These are phyloP conservation scores for Agrotis segetum DNA, from an alignment of 2,888 invertebrate genomes.

Conservation along the genomic window DNA sequence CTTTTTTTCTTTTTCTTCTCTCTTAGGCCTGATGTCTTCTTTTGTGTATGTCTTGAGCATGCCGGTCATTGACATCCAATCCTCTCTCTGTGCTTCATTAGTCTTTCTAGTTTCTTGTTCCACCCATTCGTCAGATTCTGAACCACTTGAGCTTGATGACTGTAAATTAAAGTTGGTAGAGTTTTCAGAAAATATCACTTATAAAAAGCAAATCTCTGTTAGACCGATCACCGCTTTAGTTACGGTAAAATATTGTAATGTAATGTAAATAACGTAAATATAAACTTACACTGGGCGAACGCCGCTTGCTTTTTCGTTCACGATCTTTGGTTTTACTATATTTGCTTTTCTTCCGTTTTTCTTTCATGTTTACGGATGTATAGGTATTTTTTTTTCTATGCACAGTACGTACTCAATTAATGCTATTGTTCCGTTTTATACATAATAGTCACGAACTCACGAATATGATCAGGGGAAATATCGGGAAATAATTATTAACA, in stretches of 20 bases:
- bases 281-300: conserved; percentile 72
- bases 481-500: neutral
- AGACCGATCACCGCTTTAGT: neutral
- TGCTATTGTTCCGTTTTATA: neutral
- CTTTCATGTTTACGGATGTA: conserved; percentile 66
- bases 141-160: conserved; percentile 78
- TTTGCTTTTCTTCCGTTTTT: conserved; percentile 74
- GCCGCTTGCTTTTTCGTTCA: conserved; percentile 70
- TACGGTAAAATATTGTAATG: neutral
- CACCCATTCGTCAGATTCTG: conserved; percentile 91
- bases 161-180: conserved; percentile 61
- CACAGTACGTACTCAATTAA: neutral
- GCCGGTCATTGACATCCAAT: conserved; percentile 95
- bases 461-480: too few species aligned
- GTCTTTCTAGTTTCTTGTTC: conserved; percentile 83
- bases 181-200: neutral
- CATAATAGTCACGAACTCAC: too few species aligned
- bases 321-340: conserved; percentile 73
- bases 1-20: conserved; percentile 88
- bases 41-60: conserved; percentile 86
- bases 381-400: neutral
- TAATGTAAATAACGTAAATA: neutral
- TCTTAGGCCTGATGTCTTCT: conserved; percentile 86
- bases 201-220: neutral
- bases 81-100: conserved; percentile 90